Evolutionary conservation across 2,113 vertebrate genomes (phyloP), one percentile per base, ranked within the genome.

Genomic region (Rhadina sibilatrix): DNA sequence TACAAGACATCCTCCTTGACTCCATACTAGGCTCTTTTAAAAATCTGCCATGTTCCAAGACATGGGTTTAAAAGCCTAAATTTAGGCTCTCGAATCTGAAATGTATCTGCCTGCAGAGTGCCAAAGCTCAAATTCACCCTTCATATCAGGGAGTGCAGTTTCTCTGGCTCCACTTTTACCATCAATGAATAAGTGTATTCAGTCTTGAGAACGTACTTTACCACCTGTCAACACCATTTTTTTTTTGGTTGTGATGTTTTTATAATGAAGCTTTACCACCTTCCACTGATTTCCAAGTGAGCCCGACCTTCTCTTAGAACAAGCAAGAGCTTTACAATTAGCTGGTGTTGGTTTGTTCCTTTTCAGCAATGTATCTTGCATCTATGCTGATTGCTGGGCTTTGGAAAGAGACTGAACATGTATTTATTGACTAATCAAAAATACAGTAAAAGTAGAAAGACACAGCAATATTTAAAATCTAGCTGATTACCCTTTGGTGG

Each of bases 391-490:
- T 82, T 97, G 85, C 94, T 88, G 50, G 86, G 84, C 83, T 96
- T 94, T 94, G 79, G 81, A 97, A 94, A 94, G 46, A 95, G 40
- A 89, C 85, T 81, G 79, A 96, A 88, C 77, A 68, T 82, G 46
- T 96, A 96, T 97, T 97, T 98, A 97, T 95, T 97, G 87, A 89
- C 76, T 96, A 97, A 97, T 98, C 94, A 97, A 97, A 97, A 95
- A 95, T 95, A 96, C 87, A 97, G 89, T 96, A 98, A 98, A 97
- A 96, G 82, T 61, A 96, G 94, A 97, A 95, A 98, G 87, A 96
- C 92, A 96, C 72, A 93, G 95, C 93, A 96, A 96, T 97, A 97
- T 97, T 98, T 98, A 96, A 97, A 96, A 97, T 95, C 94, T 88
- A 97, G 72, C 95, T 97, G 93, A 97, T 97, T 97, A 96, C 78